Percentiles rank a stretch among this genome's conserved stretches.
phyloP scores from a whole-genome alignment of 2,113 vertebrate genomes.

The Coregonus clupeaformis region DNA sequence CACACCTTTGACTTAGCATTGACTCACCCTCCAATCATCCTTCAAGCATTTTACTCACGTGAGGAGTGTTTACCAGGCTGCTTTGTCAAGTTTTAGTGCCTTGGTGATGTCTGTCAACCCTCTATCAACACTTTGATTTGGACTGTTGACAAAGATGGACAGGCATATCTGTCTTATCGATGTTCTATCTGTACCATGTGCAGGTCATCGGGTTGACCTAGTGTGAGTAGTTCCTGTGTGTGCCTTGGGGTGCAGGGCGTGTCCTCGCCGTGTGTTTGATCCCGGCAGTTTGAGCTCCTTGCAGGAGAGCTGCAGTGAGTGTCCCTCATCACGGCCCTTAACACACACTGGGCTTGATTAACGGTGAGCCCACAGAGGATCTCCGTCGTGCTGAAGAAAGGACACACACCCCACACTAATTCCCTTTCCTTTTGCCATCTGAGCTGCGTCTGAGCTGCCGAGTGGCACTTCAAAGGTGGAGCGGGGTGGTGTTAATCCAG shows the following conservation, averaged over 20 bases:
- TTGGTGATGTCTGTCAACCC: constrained; percentile 28
- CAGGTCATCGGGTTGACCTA: neutral
- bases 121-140: constrained; percentile 20
- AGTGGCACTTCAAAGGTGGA: constrained; percentile 69
- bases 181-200: neutral
- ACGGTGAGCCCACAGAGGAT: constrained; percentile 20
- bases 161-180: constrained; percentile 30
- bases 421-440: constrained; percentile 57
- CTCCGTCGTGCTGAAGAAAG: constrained; percentile 8
- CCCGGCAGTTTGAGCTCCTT: neutral
- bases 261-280: constrained; percentile 6
- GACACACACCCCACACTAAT: constrained; percentile 50
- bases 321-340: constrained; percentile 24
- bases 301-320: constrained; percentile 21
- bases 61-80: constrained; percentile 16
- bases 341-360: constrained; percentile 36
- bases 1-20: constrained; percentile 57
- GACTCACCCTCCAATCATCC: constrained; percentile 29
- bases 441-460: constrained; percentile 39
- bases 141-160: neutral
- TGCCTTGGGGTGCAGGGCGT: neutral
- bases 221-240: neutral
- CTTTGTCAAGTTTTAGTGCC: constrained; percentile 25
- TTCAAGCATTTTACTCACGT: constrained; percentile 14
- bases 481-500: constrained; percentile 60